A percentile compares a stretch with the other conserved stretches of the same genome.
These are phyloP conservation scores for Rutpela maculata DNA, from an alignment of 2,888 invertebrate species.

Conservation along the genomic window DNA sequence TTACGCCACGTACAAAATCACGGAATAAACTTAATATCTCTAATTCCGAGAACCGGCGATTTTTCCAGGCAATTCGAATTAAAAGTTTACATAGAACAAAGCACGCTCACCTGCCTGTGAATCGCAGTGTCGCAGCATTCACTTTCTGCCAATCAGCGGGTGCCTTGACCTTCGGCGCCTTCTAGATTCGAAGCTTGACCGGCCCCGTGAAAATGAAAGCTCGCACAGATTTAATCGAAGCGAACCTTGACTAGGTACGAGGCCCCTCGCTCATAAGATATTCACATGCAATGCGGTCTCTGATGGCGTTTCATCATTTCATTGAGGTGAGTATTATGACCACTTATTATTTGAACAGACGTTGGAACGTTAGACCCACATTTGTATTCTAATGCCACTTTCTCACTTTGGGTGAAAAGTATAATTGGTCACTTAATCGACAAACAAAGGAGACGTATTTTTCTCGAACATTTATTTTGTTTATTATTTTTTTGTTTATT, in stretches of 20 bases:
- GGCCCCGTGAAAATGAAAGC: slow-evolving; percentile 58
- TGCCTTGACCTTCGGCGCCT: slow-evolving; percentile 53
- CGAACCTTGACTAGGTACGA: slow-evolving; percentile 48
- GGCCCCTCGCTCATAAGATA: slow-evolving; percentile 44
- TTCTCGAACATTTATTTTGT: too few species aligned
- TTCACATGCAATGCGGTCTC: slow-evolving; percentile 49
- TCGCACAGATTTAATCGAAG: slow-evolving; percentile 55
- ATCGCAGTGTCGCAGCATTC: slow-evolving; percentile 38
- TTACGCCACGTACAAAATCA: not conserved
- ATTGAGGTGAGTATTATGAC: not conserved
- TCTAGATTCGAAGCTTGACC: slow-evolving; percentile 48
- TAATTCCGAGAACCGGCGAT: not conserved
- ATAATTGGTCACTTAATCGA: too few species aligned
- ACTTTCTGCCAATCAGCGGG: slow-evolving; percentile 37
- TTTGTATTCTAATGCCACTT: too few species aligned
- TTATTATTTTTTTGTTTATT: too few species aligned
- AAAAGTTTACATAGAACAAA: slow-evolving; percentile 15
- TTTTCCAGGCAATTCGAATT: not conserved
- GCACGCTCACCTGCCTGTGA: slow-evolving; percentile 10
- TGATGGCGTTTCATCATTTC: slow-evolving; percentile 7
- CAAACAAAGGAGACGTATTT: too few species aligned
- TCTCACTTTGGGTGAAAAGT: too few species aligned
- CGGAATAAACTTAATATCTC: not conserved
- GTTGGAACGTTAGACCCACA: too few species aligned
- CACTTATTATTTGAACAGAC: too few species aligned